These are phyloP conservation scores for Rhopalosiphum padi DNA, from an alignment of 1,140 invertebrate species.

Conservation along the genomic window DNA sequence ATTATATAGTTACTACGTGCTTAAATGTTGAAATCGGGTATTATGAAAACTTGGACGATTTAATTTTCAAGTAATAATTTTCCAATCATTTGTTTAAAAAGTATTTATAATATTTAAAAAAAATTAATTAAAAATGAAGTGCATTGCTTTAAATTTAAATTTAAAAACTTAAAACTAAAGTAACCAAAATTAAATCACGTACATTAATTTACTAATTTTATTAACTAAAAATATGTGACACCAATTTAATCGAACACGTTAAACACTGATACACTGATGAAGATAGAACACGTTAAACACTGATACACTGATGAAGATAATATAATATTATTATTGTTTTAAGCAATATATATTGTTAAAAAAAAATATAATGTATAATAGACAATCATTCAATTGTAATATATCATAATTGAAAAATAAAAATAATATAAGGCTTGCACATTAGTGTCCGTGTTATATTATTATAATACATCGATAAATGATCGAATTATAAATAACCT, in stretches of 20 bases:
- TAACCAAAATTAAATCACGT: not conserved
- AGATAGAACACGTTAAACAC: not conserved
- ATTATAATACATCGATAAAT: not conserved
- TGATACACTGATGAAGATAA: not conserved
- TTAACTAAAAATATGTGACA: not conserved
- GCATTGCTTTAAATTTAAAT: not conserved
- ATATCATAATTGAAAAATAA: not conserved
- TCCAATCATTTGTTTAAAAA: not conserved
- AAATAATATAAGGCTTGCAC: not conserved
- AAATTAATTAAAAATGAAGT: not conserved
- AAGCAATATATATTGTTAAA: not conserved
- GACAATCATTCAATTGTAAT: too few relatives aligned
- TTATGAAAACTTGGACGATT: not conserved
- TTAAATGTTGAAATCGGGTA: not conserved
- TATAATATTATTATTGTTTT: not conserved
- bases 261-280: not conserved
- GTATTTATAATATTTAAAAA: not conserved
- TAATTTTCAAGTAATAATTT: constrained; percentile 1
- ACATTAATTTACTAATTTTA: not conserved
- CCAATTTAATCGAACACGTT: not conserved
- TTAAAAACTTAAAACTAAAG: too few relatives aligned
- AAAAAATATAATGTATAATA: too few relatives aligned
- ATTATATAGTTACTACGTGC: constrained; percentile 1
- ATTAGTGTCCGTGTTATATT: not conserved
- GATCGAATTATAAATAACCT: not conserved